Evolutionary conservation across 2,888 invertebrate species (phyloP), one percentile per base, ranked within the genome.

Genomic region (Dascillus cervinus): DNA sequence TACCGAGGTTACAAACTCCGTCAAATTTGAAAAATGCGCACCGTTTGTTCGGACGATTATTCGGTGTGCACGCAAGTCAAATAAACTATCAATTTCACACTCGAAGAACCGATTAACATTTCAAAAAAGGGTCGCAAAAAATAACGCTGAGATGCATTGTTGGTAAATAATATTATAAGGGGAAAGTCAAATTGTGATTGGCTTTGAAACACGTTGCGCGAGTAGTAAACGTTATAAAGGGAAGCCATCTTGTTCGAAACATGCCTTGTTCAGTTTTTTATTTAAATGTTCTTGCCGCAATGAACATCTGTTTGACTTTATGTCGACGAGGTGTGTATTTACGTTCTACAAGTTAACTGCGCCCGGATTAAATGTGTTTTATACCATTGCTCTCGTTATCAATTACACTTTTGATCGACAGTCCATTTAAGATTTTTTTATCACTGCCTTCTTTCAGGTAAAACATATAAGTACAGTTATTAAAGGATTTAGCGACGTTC

Each of bases 41-140:
- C 9, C 17, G 15, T 27, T 34, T 26, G 39, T 32, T 35, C 27
- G 37, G 20, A 34, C 38, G 34, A 37, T 38, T 36, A 40, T 20
- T 23, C 32, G 22, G 35, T 38, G 36, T 39, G 36, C 42, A 42
- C 45, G 43, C 47, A 42, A 39, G 32, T 36, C 41, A 39, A 51
- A 51, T 51, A 48, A 48, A 50, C 52, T 50, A 52, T 52, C 52
- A 53, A 55, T 55, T 55, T 53, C 52, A 48, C 49, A 47, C 47
- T 46, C 39, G 46, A 41, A 28, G 23, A 28, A 44, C 35, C 37
- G 39, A 47, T 47, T 44, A 43, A 32, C 43, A 29, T 31, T 32
- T 28, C 26, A 28, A 32, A 41, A 38, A 39, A 29, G 24, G 21
- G 22, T 23, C 28, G 29, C 29, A 32, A 32, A 26, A 39, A 34